Evolutionary conservation across 2,797 vertebrate species (phyloP), one percentile per base, ranked within the genome.

Genomic region (Galaxias olidus): DNA sequence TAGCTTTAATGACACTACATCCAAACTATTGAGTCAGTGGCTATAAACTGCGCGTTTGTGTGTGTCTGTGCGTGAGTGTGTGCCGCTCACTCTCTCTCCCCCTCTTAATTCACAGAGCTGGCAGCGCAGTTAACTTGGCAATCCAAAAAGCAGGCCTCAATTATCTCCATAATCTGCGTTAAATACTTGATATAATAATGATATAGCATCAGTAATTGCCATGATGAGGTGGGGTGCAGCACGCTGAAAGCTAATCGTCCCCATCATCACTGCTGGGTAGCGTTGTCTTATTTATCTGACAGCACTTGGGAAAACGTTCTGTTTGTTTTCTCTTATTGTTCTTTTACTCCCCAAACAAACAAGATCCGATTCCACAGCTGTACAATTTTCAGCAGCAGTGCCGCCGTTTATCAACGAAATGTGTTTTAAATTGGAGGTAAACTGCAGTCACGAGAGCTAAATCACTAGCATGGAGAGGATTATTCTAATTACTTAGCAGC

Each of bases 401-500:
- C 80, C 89, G 74, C 82, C 88, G 88, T 91, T 92, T 91, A 91
- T 91, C 90, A 90, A 87, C 87, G 30, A 89, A 87, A 92, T 91
- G 88, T 91, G 89, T 90, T 91, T 93, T 91, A 89, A 91, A 90
- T 91, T 91, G 88, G 87, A 91, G 88, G 86, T 90, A 76, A 85
- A 87, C 87, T 86, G 86, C 85, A 82, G 84, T 90, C 89, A 86
- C 87, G 87, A 88, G 89, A 90, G 85, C 85, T 86, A 88, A 91
- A 92, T 89, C 83, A 90, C 91, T 86, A 90, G 86, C 77, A 86
- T 82, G 86, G 86, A 90, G 89, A 86, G 88, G 89, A 91, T 92
- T 90, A 91, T 91, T 91, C 87, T 90, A 92, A 92, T 92, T 90
- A 91, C 89, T 83, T 85, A 82, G 75, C 81, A 87, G 83, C 89